These are phyloP conservation scores for Seira sanloemensis DNA, from an alignment of 2,888 invertebrate species.

Conservation along the genomic window DNA sequence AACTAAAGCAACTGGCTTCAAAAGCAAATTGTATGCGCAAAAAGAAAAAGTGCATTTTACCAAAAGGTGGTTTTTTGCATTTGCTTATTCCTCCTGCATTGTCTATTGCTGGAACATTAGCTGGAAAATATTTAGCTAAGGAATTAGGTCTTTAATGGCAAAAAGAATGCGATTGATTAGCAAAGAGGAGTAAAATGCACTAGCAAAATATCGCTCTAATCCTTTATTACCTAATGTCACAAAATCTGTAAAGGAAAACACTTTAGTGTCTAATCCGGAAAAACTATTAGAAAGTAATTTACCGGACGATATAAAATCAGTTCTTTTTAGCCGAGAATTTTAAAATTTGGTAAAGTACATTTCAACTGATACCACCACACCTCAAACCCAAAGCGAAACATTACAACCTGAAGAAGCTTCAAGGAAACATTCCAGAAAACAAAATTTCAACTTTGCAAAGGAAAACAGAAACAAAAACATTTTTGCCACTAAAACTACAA, in stretches of 20 bases:
- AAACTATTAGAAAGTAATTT: neutral
- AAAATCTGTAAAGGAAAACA: neutral
- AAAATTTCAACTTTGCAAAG: neutral
- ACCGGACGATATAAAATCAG: slow-evolving; percentile 34
- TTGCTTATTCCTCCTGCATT: slow-evolving; percentile 25
- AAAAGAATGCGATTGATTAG: slow-evolving; percentile 38
- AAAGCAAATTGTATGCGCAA: neutral
- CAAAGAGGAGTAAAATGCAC: slow-evolving; percentile 28
- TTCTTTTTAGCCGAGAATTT: slow-evolving; percentile 5
- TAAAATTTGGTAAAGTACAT: neutral
- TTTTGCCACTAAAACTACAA: neutral
- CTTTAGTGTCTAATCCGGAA: neutral
- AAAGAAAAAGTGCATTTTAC: neutral
- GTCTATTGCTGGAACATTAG: neutral
- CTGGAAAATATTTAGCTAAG: neutral
- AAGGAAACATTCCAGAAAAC: neutral
- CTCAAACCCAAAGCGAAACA: too few relatives aligned
- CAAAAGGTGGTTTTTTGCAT: slow-evolving; percentile 20
- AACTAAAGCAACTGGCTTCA: neutral
- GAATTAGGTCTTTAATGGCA: slow-evolving; percentile 18
- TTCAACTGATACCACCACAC: neutral
- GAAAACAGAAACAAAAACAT: neutral
- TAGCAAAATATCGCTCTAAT: neutral
- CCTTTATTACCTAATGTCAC: neutral
- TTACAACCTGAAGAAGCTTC: too few relatives aligned